phyloP scores from a whole-genome alignment of 2,113 vertebrate genomes.

The Corythornis cristatus region DNA sequence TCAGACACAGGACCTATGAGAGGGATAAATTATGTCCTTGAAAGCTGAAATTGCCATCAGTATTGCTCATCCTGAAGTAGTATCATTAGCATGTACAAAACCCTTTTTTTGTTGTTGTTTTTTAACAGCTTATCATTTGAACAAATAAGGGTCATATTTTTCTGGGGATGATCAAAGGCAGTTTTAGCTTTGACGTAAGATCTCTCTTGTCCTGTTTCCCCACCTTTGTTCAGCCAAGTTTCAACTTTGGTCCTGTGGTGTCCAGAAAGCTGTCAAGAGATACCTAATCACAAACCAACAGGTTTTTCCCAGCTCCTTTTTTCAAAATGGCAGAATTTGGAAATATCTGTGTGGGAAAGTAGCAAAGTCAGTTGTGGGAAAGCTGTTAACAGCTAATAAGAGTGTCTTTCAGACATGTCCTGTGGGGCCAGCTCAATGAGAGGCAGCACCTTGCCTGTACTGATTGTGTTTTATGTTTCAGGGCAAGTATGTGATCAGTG shows the following conservation, averaged over 20 bases:
- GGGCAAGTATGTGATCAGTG: conserved; percentile 88
- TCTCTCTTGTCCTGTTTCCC: not conserved
- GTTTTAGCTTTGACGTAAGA: not conserved
- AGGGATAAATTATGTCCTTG: not conserved
- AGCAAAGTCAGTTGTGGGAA: not conserved
- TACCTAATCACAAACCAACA: not conserved
- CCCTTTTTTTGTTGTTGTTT: not conserved
- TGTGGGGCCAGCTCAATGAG: fast-evolving
- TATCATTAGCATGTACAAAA: not conserved
- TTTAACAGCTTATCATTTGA: not conserved
- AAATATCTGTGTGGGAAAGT: not conserved
- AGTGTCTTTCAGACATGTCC: fast-evolving
- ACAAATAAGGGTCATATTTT: not conserved
- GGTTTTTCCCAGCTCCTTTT: not conserved
- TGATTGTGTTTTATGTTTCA: conserved; percentile 68
- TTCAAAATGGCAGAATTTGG: not conserved
- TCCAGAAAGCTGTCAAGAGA: not conserved
- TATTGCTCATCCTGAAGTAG: not conserved
- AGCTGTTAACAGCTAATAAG: not conserved
- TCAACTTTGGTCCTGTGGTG: not conserved
- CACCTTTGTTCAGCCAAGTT: not conserved
- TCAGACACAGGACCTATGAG: not conserved
- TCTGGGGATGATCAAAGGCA: not conserved
- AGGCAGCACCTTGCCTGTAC: not conserved
- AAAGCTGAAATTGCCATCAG: not conserved